These are phyloP conservation scores for Aepyceros melampus DNA, from an alignment of 2,113 vertebrate genomes.

Conservation along the genomic window DNA sequence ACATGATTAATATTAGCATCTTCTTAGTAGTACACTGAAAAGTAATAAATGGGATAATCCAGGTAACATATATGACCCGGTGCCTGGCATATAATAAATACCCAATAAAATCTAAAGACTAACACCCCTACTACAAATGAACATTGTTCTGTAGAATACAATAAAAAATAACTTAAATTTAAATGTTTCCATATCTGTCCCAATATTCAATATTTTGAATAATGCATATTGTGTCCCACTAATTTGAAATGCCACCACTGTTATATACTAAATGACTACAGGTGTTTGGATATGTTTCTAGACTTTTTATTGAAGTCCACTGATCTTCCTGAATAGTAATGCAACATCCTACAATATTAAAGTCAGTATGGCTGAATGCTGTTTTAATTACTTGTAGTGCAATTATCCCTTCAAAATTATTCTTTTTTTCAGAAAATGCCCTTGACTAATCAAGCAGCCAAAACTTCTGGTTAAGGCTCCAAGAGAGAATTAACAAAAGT, in stretches of 20 bases:
- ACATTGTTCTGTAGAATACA: neutral
- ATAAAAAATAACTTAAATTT: constrained; percentile 19
- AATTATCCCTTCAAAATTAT: constrained; percentile 63
- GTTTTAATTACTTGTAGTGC: constrained; percentile 58
- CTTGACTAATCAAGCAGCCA: constrained; percentile 52
- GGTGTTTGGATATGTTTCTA: constrained; percentile 52
- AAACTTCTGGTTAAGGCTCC: constrained; percentile 45
- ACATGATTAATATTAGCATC: neutral
- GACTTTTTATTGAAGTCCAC: constrained; percentile 30
- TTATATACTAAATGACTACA: constrained; percentile 40
- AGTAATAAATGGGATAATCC: neutral
- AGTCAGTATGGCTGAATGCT: constrained; percentile 39
- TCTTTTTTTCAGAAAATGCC: constrained; percentile 37
- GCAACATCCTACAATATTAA: constrained; percentile 39
- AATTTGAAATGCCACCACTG: neutral
- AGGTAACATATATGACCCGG: neutral
- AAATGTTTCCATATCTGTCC: neutral
- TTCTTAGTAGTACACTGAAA: neutral
- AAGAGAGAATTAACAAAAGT: constrained; percentile 44
- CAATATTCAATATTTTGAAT: constrained; percentile 6
- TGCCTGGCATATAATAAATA: neutral
- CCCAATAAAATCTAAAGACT: neutral
- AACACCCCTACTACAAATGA: neutral
- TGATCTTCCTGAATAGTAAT: constrained; percentile 17
- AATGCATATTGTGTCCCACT: neutral